phyloP scores from a whole-genome alignment of 2,888 invertebrate species.

The Caenorhabditis sp. region DNA sequence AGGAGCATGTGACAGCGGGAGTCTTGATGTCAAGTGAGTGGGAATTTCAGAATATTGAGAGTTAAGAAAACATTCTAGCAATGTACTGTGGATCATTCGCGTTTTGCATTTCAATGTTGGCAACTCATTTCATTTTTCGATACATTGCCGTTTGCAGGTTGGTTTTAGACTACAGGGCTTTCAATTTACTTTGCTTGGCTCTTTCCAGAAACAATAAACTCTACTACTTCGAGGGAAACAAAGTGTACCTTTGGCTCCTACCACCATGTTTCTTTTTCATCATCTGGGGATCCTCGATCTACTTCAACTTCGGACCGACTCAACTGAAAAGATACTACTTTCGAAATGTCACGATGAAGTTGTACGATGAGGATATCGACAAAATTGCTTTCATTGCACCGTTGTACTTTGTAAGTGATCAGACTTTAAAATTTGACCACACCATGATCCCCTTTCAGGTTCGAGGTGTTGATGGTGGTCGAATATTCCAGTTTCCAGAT shows the following conservation, averaged over 20 bases:
- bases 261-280: constrained; percentile 32
- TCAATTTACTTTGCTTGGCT: not conserved
- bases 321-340: constrained; percentile 31
- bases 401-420: constrained; percentile 32
- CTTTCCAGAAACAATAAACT: constrained; percentile 41
- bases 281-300: constrained; percentile 33
- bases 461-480: constrained; percentile 13
- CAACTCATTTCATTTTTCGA: constrained; percentile 46
- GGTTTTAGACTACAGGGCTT: not conserved
- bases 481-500: constrained; percentile 11
- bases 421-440: not conserved
- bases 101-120: constrained; percentile 39
- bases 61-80: constrained; percentile 25
- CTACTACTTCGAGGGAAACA: constrained; percentile 43
- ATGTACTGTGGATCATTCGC: constrained; percentile 50
- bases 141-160: constrained; percentile 51
- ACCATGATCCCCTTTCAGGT: not conserved
- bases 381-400: constrained; percentile 38
- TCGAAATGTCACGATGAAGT: constrained; percentile 27
- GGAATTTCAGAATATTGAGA: not conserved
- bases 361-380: constrained; percentile 45
- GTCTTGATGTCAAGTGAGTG: constrained; percentile 29
- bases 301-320: constrained; percentile 34
- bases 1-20: constrained; percentile 25
- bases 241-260: constrained; percentile 35